These are phyloP conservation scores for Aphodius sticticus DNA, from an alignment of 2,888 invertebrate species.

Conservation along the genomic window DNA sequence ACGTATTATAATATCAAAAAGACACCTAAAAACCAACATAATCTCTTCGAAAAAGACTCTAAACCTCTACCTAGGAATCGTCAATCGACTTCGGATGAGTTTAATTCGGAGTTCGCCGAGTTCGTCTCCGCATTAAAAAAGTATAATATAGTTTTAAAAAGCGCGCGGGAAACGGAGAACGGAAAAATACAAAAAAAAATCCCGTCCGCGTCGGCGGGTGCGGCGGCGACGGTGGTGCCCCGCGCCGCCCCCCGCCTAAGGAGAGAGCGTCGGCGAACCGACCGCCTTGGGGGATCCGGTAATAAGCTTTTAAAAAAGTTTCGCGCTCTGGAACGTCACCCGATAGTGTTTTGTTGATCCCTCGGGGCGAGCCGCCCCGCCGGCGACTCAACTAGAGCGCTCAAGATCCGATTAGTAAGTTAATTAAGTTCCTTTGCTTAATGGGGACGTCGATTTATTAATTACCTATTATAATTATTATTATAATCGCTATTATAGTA, in stretches of 20 bases:
- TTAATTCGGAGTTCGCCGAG: slow-evolving; percentile 39
- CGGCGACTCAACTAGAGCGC: slow-evolving; percentile 44
- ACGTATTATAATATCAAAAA: too few relatives aligned
- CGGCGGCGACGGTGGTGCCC: background rate
- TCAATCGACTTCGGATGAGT: slow-evolving; percentile 19
- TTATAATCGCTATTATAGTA: background rate
- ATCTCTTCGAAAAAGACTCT: too few relatives aligned
- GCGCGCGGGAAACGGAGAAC: slow-evolving; percentile 52
- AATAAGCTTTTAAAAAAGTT: slow-evolving; percentile 63
- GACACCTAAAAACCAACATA: too few relatives aligned
- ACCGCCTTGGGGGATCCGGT: slow-evolving; percentile 53
- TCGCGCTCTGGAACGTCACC: slow-evolving; percentile 46
- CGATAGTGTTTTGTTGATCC: slow-evolving; percentile 59
- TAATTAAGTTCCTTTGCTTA: slow-evolving; percentile 60
- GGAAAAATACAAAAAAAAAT: slow-evolving; percentile 50
- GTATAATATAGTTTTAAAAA: slow-evolving; percentile 60
- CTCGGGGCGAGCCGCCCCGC: slow-evolving; percentile 46
- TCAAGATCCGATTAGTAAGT: slow-evolving; percentile 59
- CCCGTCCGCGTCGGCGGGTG: background rate
- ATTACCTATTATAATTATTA: slow-evolving; percentile 59
- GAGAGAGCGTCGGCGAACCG: slow-evolving; percentile 14
- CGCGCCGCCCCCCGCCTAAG: background rate
- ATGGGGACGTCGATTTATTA: slow-evolving; percentile 60
- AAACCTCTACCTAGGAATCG: background rate
- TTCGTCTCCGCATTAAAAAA: slow-evolving; percentile 49